phyloP scores from a whole-genome alignment of 1,140 invertebrate species.

The Coenobita brevimanus region DNA sequence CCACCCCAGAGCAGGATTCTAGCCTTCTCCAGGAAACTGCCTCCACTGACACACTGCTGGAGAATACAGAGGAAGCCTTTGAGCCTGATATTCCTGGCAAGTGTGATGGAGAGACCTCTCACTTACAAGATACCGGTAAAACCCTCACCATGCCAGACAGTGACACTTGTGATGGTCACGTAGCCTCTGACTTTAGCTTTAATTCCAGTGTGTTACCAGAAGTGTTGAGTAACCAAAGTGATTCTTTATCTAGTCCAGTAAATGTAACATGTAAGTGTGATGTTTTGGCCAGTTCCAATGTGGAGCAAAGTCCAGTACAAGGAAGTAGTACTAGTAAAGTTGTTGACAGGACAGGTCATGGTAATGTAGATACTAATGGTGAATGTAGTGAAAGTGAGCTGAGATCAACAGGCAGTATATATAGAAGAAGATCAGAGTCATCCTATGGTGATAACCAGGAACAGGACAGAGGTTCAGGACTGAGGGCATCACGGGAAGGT shows the following conservation, averaged over 20 bases:
- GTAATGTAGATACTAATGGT: slow-evolving; percentile 27
- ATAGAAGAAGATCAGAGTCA: slow-evolving; percentile 7
- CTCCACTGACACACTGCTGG: slow-evolving; percentile 51
- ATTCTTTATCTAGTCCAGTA: slow-evolving; percentile 61
- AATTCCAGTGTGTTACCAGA: slow-evolving; percentile 33
- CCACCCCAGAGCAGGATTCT: slow-evolving; percentile 78
- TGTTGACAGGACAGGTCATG: not conserved
- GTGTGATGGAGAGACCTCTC: slow-evolving; percentile 73
- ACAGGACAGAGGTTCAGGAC: slow-evolving; percentile 10
- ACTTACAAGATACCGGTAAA: slow-evolving; percentile 62
- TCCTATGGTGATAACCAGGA: slow-evolving; percentile 13
- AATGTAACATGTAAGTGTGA: slow-evolving; percentile 33
- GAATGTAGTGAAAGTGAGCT: not conserved
- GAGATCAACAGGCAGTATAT: not conserved
- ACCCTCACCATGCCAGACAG: slow-evolving; percentile 29
- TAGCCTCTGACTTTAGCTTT: slow-evolving; percentile 64
- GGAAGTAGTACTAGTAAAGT: not conserved
- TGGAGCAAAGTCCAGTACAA: slow-evolving; percentile 1
- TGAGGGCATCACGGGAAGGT: slow-evolving; percentile 27
- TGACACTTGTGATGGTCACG: slow-evolving; percentile 72
- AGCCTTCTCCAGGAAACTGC: slow-evolving; percentile 59
- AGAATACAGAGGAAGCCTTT: slow-evolving; percentile 32
- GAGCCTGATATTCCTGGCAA: slow-evolving; percentile 74
- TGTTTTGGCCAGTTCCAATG: slow-evolving; percentile 40
- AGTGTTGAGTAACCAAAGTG: slow-evolving; percentile 53